Conservation (phyloP, 1,140 invertebrate genomes). For the Notospermus geniculatus region DNA sequence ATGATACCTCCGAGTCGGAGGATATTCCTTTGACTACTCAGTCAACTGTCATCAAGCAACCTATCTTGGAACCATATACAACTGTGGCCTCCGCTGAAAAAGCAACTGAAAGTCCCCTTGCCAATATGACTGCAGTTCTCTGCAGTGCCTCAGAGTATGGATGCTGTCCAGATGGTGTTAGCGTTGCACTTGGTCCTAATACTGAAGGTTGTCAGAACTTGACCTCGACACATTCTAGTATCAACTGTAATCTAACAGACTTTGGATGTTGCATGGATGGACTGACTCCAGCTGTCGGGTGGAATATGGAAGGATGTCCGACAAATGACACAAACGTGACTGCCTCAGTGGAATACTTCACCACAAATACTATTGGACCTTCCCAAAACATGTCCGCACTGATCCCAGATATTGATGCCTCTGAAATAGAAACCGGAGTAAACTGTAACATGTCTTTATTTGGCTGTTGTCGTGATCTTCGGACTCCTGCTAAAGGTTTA, state of each 20-base stretch:
- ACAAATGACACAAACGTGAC: constrained; percentile 39
- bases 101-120: not conserved
- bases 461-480: constrained; percentile 55
- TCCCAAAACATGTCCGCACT: too few relatives aligned
- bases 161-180: constrained; percentile 88
- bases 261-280: constrained; percentile 22
- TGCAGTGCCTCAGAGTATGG: constrained; percentile 88
- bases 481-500: constrained; percentile 47
- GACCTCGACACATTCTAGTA: not conserved
- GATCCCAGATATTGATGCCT: too few relatives aligned
- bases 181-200: constrained; percentile 73
- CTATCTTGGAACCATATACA: too few relatives aligned
- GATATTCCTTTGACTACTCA: constrained; percentile 42
- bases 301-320: constrained; percentile 17
- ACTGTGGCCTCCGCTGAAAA: too few relatives aligned
- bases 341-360: too few relatives aligned
- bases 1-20: constrained; percentile 82
- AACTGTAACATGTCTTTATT: constrained; percentile 24
- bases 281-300: constrained; percentile 44
- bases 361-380: too few relatives aligned
- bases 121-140: constrained; percentile 2
- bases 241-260: too few relatives aligned
- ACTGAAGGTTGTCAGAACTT: constrained; percentile 70
- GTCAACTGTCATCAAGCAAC: constrained; percentile 64
- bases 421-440: too few relatives aligned